Base-by-base conservation (phyloP, 2,797 vertebrate species). In the Ctenopoma kingsleyae region DNA sequence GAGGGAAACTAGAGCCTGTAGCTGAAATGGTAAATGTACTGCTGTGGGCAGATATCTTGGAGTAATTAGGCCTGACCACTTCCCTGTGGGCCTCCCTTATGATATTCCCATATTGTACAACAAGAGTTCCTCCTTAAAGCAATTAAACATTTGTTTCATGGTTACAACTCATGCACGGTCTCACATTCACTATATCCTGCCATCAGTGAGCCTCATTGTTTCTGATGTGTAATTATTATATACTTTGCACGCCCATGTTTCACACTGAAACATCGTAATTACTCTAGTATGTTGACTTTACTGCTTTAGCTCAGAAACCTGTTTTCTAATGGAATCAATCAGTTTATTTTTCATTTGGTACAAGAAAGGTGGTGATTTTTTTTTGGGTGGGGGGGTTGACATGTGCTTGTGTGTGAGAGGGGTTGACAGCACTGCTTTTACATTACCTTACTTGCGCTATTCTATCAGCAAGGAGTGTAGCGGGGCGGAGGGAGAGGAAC, bases 361-460 rank as follows among this genome's bases (percentile, higher is more conserved):
- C 60, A 54, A 49, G 40, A 41, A 68, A 67, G 58, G 49, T 66
- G 73, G 52, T 74, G 67, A 57, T 38, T 47, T 36, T 72, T 43
- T 59, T 10, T 36, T 4, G 46, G 19, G 40, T 60, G 52, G 62
- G 30, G 59, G 43, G 47, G 59, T 51, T 15, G 22, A 65, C 65
- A 60, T 63, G 59, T 40, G 60, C 35, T 51, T 60, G 48, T 63
- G 57, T 56, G 59, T 47, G 38, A 46, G 23, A 48, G 38, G 47
- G 63, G 20, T 15, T 87, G 80, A 83, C 57, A 13, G 61, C 64
- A 6, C 76, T 76, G 71, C 86, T 90, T 80, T 85, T 85, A 89
- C 84, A 89, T 85, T 89, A 84, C 87, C 76, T 89, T 80, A 76
- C 81, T 81, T 90, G 82, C 86, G 77, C 41, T 83, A 76, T 78